Evolutionary conservation across 2,888 invertebrate genomes (phyloP).

Genomic region (Hoplodrina ambigua): DNA sequence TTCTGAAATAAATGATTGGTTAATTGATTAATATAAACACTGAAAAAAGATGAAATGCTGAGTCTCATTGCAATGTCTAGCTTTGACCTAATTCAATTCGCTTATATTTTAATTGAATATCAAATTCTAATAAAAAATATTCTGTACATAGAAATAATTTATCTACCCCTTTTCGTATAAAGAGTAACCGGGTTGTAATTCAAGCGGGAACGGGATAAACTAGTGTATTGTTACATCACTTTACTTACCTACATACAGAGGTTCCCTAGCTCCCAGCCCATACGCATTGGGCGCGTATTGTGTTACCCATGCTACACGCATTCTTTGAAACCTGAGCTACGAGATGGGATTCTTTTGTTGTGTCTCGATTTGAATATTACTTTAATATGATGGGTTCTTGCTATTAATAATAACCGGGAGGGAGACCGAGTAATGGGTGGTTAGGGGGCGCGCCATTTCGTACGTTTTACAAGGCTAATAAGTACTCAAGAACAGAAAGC

Average conservation of each 20-base stretch:
- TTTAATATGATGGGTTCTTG: constrained; percentile 82
- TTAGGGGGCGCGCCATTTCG: constrained; percentile 32
- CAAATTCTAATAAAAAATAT: neutral
- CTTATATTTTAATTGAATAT: neutral
- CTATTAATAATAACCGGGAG: constrained; percentile 74
- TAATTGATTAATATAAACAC: too few relatives aligned
- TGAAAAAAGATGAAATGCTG: neutral
- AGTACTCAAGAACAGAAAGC: constrained; percentile 20
- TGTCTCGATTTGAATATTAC: constrained; percentile 87
- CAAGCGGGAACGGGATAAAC: constrained; percentile 43
- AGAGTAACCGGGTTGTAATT: constrained; percentile 45
- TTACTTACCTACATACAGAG: constrained; percentile 62
- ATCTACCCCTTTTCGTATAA: constrained; percentile 24
- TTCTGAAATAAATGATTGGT: too few relatives aligned
- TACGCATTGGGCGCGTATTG: constrained; percentile 82
- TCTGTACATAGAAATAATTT: neutral
- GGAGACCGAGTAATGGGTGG: constrained; percentile 58
- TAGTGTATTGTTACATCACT: constrained; percentile 69
- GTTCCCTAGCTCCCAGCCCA: constrained; percentile 65
- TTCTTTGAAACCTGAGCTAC: constrained; percentile 85
- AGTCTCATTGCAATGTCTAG: neutral
- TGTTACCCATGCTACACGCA: constrained; percentile 84
- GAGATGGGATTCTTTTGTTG: constrained; percentile 86
- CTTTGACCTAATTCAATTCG: neutral
- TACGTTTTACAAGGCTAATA: constrained; percentile 55